phyloP scores from a whole-genome alignment of 2,797 vertebrate genomes.

The Sebastes taczanowskii region DNA sequence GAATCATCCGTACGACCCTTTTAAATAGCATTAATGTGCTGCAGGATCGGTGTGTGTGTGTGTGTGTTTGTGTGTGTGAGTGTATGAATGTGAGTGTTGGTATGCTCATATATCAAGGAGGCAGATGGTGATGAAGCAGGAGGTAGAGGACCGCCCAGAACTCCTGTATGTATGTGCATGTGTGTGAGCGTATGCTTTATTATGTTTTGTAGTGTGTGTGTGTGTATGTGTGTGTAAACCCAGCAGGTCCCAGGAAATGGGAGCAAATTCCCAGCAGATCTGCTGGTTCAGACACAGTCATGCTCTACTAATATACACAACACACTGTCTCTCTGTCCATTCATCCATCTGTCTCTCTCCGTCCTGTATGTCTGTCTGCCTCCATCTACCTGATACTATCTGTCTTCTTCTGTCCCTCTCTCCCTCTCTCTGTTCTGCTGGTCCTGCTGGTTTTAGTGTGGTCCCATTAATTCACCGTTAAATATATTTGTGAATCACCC shows the following conservation, averaged over 20 bases:
- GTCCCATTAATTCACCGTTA: background rate
- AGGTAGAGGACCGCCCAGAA: constrained; percentile 42
- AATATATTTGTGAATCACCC: background rate
- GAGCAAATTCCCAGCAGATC: constrained; percentile 79
- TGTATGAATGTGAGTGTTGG: too few relatives aligned
- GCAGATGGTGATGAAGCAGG: constrained; percentile 68
- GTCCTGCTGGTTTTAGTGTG: constrained; percentile 6
- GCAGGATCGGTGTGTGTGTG: too few relatives aligned
- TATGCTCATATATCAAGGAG: constrained; percentile 22
- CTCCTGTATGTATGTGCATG: background rate
- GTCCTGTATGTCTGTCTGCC: background rate
- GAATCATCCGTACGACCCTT: background rate
- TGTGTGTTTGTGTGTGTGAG: too few relatives aligned
- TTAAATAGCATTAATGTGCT: background rate
- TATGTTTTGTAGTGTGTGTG: background rate
- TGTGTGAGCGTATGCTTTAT: background rate
- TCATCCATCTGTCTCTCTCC: constrained; percentile 40
- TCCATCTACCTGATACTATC: background rate
- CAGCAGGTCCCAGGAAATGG: constrained; percentile 77
- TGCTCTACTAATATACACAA: constrained; percentile 11
- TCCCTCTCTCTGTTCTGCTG: background rate
- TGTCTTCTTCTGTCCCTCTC: background rate
- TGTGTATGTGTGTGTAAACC: background rate
- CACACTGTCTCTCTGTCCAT: constrained; percentile 17
- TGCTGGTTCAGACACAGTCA: constrained; percentile 58